Evolutionary conservation across 2,888 invertebrate species (phyloP), one percentile per base, ranked within the genome.

Genomic region (Alentia gelatinosa): DNA sequence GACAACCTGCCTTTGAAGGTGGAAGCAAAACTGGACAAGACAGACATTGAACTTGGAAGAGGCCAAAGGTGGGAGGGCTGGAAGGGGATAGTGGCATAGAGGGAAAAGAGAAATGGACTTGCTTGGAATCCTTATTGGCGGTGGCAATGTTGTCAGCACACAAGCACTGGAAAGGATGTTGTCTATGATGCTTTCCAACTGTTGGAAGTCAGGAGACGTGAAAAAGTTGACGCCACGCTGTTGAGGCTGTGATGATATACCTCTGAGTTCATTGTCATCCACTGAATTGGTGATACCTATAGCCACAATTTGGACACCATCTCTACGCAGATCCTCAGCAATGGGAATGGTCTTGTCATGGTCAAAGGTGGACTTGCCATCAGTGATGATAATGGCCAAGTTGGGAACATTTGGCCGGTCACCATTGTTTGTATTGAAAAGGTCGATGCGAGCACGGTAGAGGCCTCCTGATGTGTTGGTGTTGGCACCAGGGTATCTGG

Each of bases 381-480:
- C 92, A 12, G 89, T 89, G 39, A 92, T 89, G 74, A 92, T 56
- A 19, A 92, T 68, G 37, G 83, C 89, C 7, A 91, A 30, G 89
- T 91, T 91, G 19, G 89, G 86, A 23, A 42, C 89, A 33, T 75
- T 42, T 30, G 42, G 75, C 9, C 90, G 75, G 26, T 90, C 90
- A 7, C 90, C 90, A 9, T 75, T 90, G 23, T 39, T 56, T 39
- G 15, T 7, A 56, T 84, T 86, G 40, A 90, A 90, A 7, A 83
- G 30, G 1, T 86, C 50, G 19, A 23, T 37, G 5, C 90, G 50
- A 30, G 83, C 42, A 33, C 9, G 12, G 84, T 83, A 92, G 30
- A 92, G 75, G 37, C 91, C 92, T 4, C 92, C 92, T 30, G 91
- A 90, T 7, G 92, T 92, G 88, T 92, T 92, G 15, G 92, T 92